phyloP scores from a whole-genome alignment of 1,140 invertebrate genomes.

The Meloidogyne floridensis region DNA sequence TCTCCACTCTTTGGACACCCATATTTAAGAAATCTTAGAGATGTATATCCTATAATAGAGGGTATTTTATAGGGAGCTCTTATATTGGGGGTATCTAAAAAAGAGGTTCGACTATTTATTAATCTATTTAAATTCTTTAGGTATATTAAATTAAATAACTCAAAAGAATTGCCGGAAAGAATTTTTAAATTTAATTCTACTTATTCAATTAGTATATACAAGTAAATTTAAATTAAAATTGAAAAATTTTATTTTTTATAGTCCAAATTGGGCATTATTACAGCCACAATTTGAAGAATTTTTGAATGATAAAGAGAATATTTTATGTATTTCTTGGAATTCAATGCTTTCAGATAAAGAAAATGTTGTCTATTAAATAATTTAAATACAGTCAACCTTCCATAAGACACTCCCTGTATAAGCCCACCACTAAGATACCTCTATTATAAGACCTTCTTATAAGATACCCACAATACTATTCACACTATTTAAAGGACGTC shows the following conservation, averaged over 20 bases:
- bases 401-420: too few relatives aligned
- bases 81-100: too few relatives aligned
- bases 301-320: neutral
- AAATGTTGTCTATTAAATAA: neutral
- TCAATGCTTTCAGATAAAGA: slow-evolving; percentile 13
- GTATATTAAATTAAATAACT: slow-evolving; percentile 13
- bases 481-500: too few relatives aligned
- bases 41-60: too few relatives aligned
- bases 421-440: too few relatives aligned
- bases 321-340: slow-evolving; percentile 39
- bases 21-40: too few relatives aligned
- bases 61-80: too few relatives aligned
- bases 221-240: neutral
- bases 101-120: too few relatives aligned
- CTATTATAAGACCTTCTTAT: too few relatives aligned
- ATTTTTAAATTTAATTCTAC: neutral
- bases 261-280: slow-evolving; percentile 26
- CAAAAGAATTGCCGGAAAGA: slow-evolving; percentile 22
- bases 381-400: neutral
- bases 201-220: slow-evolving; percentile 6
- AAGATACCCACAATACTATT: too few relatives aligned
- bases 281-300: slow-evolving; percentile 29
- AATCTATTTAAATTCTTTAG: neutral
- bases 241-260: slow-evolving; percentile 14
- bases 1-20: too few relatives aligned